Evolutionary conservation across 1,140 invertebrate genomes (phyloP).

Genomic region (Bombus balteatus): DNA sequence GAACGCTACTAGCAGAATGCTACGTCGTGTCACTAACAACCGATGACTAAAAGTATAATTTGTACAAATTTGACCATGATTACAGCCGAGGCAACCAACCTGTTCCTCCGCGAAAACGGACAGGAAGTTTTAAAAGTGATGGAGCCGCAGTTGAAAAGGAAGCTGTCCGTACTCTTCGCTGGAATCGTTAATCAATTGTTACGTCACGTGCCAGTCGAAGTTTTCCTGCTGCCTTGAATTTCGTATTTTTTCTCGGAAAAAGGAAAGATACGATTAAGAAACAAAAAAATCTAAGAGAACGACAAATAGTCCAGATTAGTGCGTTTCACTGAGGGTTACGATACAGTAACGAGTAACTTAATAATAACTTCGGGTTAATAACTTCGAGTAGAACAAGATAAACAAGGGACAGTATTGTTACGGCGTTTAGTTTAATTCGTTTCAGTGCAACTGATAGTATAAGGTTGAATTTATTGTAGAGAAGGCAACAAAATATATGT

Average conservation of each 20-base stretch:
- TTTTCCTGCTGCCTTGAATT: slow-evolving; percentile 84
- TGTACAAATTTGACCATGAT: slow-evolving; percentile 52
- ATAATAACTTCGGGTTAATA: neutral
- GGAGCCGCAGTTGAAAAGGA: slow-evolving; percentile 87
- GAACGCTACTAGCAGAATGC: too few species aligned
- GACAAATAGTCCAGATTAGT: neutral
- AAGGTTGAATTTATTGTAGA: neutral
- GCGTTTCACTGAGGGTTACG: neutral
- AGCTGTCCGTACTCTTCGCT: slow-evolving; percentile 86
- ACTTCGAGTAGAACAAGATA: neutral
- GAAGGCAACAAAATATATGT: neutral
- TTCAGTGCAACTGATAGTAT: neutral
- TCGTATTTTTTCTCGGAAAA: neutral
- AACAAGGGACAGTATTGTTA: neutral
- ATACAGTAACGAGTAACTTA: neutral
- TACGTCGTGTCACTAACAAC: too few species aligned
- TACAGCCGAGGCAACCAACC: slow-evolving; percentile 88
- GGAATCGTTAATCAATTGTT: slow-evolving; percentile 87
- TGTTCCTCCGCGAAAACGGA: slow-evolving; percentile 88
- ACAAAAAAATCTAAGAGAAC: neutral
- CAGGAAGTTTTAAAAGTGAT: slow-evolving; percentile 87
- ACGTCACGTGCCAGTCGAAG: slow-evolving; percentile 85
- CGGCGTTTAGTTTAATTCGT: neutral
- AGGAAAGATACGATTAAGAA: too few species aligned
- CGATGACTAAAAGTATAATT: neutral